Base-by-base conservation (phyloP, 2,113 vertebrate genomes). In the Leptobrachium ailaonicum region DNA sequence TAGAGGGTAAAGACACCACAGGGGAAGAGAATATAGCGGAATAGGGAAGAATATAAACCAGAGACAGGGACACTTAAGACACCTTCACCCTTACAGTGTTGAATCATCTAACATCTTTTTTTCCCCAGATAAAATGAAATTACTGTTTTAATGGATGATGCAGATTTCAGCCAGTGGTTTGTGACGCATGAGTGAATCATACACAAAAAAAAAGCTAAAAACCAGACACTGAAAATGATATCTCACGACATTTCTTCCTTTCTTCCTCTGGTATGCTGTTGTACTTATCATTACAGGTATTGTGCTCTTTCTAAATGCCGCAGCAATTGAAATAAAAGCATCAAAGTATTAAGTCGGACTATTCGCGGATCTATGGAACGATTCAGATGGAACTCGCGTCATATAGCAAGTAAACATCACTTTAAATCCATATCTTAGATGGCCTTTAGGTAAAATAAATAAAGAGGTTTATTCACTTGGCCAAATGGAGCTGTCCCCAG, bases 241-340 rank as follows among this genome's bases (percentile, higher is more conserved):
- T 8, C 56, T 60, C 13, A 12, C 56, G 2, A 13, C 56, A 12
- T 14, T 13, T 60, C 9, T 60, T 60, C 6, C 13, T 60, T 1
- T 60, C 56, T 67, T 67, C 44, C 20, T 43, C n/a, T 45, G 45
- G 20, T 75, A 75, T 9, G 44, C 60, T 75, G 43, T 75, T 64
- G 60, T 64, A 20, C 32, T 64, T 14, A 10, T 32, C 45, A 75
- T 75, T 10, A 66, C 6, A 50, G 32, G 60, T 54, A 50, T 66
- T 76, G 74, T 66, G 44, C 43, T 64, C 42, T 62, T 42, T 10
- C 14, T 53, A 40, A 66, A 53, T 14, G 62, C 13, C 32, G 20
- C 40, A 40, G 10, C 12, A 8, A 47, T 76, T 50, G 14, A 76
- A 12, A 76, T 66, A 11, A 42, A 56, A 54, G 73, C 62, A 54